Base-by-base conservation (phyloP, 2,113 vertebrate species). In the Colius striatus region DNA sequence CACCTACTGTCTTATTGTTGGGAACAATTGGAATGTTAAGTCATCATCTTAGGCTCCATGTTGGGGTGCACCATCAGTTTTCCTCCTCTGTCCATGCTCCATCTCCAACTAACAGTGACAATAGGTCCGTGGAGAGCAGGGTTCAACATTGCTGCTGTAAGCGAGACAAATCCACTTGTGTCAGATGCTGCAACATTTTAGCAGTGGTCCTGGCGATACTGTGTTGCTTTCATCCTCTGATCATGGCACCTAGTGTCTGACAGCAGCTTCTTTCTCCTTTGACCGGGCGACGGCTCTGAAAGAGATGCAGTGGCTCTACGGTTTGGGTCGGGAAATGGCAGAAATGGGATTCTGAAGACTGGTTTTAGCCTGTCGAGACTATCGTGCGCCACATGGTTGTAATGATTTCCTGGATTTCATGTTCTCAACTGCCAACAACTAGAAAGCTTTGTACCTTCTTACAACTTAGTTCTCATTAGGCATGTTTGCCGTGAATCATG, bases 211-310 rank as follows among this genome's bases (percentile, higher is more conserved):
- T 78, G 61, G 23, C 34, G 1, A 0, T 76, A 17, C 63, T 77
- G 16, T 86, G 54, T 63, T 50, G 45, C 53, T 74, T 76, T 66
- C 76, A 47, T 71, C 54, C 57, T 85, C 62, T 41, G 61, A 14
- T 78, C 23, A 4, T 38, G 36, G 43, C 45, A 45, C 29, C 57
- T 50, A 7, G n/a, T 60, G 19, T 58, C 72, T 87, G 81, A 71
- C 53, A 83, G 58, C n/a, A 73, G 53, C 29, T 38, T 34, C 17
- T 83, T 80, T 55, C 55, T 62, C 1, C 0, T 32, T 26, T 41
- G 32, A 23, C 0, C 0, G 12, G n/a, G 47, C 0, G 0, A 22
- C 0, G 0, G 50, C 61, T 91, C 29, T 60, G 30, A 29, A 0
- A 1, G 75, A 70, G 27, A 23, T 1, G 2, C 54, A 11, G 58